Base-by-base conservation (phyloP, 2,113 vertebrate species). In the Seriola aureovittata region DNA sequence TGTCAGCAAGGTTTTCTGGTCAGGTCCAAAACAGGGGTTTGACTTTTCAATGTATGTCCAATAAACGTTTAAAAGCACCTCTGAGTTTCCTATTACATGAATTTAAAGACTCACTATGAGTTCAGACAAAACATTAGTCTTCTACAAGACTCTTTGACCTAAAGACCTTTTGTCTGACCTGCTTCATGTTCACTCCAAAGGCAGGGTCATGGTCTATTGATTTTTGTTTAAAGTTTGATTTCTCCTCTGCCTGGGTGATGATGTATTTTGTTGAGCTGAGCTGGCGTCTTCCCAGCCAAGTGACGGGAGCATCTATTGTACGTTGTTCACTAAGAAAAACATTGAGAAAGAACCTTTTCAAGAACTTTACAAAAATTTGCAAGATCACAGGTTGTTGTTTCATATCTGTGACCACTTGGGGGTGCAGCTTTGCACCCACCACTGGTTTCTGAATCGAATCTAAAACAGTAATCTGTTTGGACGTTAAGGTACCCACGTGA, bases 401-500 rank as follows among this genome's bases (percentile, higher is more conserved):
- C 21, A 48, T 42, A 42, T 32, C 16, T 73, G n/a, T 50, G 40
- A 40, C 40, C 19, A 29, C 29, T 52, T 68, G 44, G 36, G 57
- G 57, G 10, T 62, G 50, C 40, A 32, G 36, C n/a, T 63, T 32
- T 62, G n/a, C 19, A 75, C 52, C n/a, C 23, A 57, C 4, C 23
- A 36, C 4, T 13, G 4, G 1, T 60, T 5, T 74, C 19, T n/a
- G 8, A 29, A 48, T 32, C 19, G 12, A 64, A n/a, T 55, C n/a
- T 67, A 36, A 78, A 60, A 16, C 21, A 46, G 3, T 23, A 5
- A 10, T 80, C 19, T 84, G 17, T 89, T 57, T 73, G 81, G 59
- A 29, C 52, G 5, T 87, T 0, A 34, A 96, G 95, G 95, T 58
- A 96, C 95, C 46, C 95, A 96, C 77, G 95, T 96, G 85, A 96